Base-by-base conservation (phyloP, 2,113 vertebrate species). In the Oncorhynchus masou region DNA sequence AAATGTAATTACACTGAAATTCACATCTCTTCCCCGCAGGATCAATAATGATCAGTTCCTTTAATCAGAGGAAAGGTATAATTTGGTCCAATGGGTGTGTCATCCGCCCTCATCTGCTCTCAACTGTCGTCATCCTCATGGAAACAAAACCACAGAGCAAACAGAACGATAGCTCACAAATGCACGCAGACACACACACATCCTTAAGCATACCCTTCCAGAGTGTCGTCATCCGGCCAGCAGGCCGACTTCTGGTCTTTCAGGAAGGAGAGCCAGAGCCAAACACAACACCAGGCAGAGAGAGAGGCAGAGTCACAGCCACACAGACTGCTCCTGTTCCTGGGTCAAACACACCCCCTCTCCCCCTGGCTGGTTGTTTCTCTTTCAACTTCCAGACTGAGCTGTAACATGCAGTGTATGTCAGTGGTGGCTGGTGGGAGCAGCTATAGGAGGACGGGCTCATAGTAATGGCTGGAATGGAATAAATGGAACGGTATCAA, bases 1-100 rank as follows among this genome's bases (percentile, higher is more conserved):
- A 83, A 87, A 88, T 85, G 80, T 86, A 90, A 90, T 90, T 90
- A 87, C 88, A 88, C 88, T 87, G 76, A 77, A 83, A 83, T 88
- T 81, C 76, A 78, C 80, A 75, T 75, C 76, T 72, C 71, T 77
- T 78, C 79, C 72, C n/a, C 24, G 65, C 24, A 31, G 29, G 73
- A 82, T 90, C 88, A 67, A 92, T 90, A 86, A 71, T 3, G 69
- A 84, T 90, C 74, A 86, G 87, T 89, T 89, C 81, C 85, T 89
- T 72, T 88, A 89, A 90, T 85, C 81, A 88, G 82, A 89, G 86
- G 86, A 91, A 90, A 80, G 49, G 66, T 87, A 83, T 87, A 79
- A 83, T 60, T 4, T 71, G 83, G 88, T 88, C 81, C 76, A 71
- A 81, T 71, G 48, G 81, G 84, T 77, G 83, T 76, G 79, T 78